phyloP scores from a whole-genome alignment of 1,140 invertebrate species.

The Laupala kohalensis region DNA sequence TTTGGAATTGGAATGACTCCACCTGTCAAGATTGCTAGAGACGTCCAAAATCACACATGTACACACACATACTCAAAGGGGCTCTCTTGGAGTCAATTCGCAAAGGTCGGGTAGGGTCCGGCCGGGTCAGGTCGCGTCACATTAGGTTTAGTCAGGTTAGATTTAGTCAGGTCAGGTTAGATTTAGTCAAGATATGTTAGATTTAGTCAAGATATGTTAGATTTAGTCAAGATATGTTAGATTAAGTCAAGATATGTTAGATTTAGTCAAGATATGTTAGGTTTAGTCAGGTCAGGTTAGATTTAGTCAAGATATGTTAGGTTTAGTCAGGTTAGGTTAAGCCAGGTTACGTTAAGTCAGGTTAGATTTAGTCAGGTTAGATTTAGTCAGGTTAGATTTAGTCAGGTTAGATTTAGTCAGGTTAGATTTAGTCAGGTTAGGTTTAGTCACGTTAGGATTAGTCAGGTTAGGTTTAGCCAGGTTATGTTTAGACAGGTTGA shows the following conservation, averaged over 20 bases:
- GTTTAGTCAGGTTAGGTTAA: slow-evolving; percentile 21
- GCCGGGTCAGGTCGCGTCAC: neutral
- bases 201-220: slow-evolving; percentile 23
- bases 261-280: slow-evolving; percentile 23
- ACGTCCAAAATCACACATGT: no score
- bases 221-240: slow-evolving; percentile 20
- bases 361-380: no score
- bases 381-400: no score
- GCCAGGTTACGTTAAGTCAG: slow-evolving; percentile 19
- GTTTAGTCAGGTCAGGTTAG: slow-evolving; percentile 23
- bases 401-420: no score
- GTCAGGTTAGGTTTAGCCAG: slow-evolving; percentile 22
- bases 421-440: no score
- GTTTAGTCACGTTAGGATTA: no score
- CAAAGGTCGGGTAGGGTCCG: neutral
- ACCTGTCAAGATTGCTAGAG: no score
- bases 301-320: slow-evolving; percentile 20
- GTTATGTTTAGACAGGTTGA: slow-evolving; percentile 15
- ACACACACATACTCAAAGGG: no score
- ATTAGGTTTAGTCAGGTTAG: slow-evolving; percentile 11
- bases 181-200: slow-evolving; percentile 15
- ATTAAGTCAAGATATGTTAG: slow-evolving; percentile 20
- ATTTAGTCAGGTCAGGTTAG: no score
- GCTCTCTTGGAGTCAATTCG: no score
- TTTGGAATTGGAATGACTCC: no score